Percentiles rank a stretch among this genome's conserved stretches.
phyloP scores from a whole-genome alignment of 2,797 vertebrate species.

The Tarsius wallacei region DNA sequence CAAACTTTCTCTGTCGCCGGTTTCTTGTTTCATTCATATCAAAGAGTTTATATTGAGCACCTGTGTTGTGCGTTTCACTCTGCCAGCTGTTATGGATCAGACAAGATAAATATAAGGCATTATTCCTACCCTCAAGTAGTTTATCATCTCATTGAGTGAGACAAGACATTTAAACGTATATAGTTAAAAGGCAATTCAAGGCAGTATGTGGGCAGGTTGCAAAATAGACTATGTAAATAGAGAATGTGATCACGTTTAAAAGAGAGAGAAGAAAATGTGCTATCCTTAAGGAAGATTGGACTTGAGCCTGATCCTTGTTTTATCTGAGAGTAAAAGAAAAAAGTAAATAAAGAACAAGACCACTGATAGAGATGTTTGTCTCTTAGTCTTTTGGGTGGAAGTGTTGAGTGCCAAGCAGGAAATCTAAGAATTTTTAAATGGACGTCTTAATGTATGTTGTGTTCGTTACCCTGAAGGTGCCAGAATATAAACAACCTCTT shows the following conservation, averaged over 20 bases:
- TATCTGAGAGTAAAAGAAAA: slow-evolving; percentile 7
- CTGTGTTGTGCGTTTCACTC: slow-evolving; percentile 48
- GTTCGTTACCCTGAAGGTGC: neutral
- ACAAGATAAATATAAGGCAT: slow-evolving; percentile 74
- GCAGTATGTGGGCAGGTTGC: slow-evolving; percentile 11
- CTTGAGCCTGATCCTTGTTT: slow-evolving; percentile 31
- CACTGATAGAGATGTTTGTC: slow-evolving; percentile 15
- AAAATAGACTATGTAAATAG: slow-evolving; percentile 32
- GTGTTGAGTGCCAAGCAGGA: neutral
- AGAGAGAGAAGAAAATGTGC: slow-evolving; percentile 35
- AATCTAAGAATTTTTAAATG: slow-evolving; percentile 48
- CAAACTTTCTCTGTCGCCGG: slow-evolving; percentile 67
- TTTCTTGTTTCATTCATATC: slow-evolving; percentile 72
- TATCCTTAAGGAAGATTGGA: neutral
- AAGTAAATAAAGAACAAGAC: slow-evolving; percentile 49
- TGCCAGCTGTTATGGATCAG: slow-evolving; percentile 67
- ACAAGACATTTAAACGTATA: slow-evolving; percentile 58
- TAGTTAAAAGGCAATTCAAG: slow-evolving; percentile 59
- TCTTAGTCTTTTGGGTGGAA: neutral
- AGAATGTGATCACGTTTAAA: slow-evolving; percentile 37
- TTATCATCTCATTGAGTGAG: slow-evolving; percentile 70
- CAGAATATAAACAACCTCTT: slow-evolving; percentile 3
- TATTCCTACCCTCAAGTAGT: slow-evolving; percentile 68
- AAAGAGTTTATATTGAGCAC: slow-evolving; percentile 64
- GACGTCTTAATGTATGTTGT: slow-evolving; percentile 6